Conservation (phyloP, 2,888 invertebrate genomes). For the Calameuta idolon region DNA sequence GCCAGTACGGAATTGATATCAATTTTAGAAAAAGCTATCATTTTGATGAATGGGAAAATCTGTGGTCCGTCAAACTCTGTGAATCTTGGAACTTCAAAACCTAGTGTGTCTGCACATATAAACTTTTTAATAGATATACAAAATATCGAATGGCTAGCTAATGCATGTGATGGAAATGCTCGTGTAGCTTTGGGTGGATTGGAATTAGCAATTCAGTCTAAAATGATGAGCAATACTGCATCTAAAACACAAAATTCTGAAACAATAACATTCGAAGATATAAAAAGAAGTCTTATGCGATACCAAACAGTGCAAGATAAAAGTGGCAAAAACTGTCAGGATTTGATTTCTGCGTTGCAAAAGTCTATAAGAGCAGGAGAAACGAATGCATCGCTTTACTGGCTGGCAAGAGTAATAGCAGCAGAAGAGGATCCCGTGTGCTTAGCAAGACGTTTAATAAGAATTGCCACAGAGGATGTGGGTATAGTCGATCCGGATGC, state of each 20-base stretch:
- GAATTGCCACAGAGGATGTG: conserved; percentile 48
- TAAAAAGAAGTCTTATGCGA: conserved; percentile 38
- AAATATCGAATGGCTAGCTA: conserved; percentile 40
- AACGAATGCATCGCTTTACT: conserved; percentile 43
- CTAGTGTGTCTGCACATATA: neutral
- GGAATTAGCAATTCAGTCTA: conserved; percentile 38
- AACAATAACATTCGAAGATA: conserved; percentile 31
- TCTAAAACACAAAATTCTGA: conserved; percentile 50
- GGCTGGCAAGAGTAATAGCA: conserved; percentile 51
- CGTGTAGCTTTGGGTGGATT: conserved; percentile 41
- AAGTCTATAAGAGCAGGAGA: conserved; percentile 44
- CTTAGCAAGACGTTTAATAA: conserved; percentile 46
- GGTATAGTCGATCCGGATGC: conserved; percentile 44
- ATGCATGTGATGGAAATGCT: conserved; percentile 45
- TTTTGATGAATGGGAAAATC: conserved; percentile 52
- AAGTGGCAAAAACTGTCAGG: conserved; percentile 37
- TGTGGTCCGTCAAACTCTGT: neutral
- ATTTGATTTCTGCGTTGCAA: conserved; percentile 46
- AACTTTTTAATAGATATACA: conserved; percentile 34
- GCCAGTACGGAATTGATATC: conserved; percentile 69
- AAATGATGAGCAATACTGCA: neutral
- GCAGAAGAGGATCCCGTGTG: conserved; percentile 48
- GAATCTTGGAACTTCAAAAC: conserved; percentile 3
- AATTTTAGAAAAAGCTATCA: conserved; percentile 74
- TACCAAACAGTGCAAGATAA: conserved; percentile 27